phyloP scores from a whole-genome alignment of 1,140 invertebrate species.

The Campodea augens region DNA sequence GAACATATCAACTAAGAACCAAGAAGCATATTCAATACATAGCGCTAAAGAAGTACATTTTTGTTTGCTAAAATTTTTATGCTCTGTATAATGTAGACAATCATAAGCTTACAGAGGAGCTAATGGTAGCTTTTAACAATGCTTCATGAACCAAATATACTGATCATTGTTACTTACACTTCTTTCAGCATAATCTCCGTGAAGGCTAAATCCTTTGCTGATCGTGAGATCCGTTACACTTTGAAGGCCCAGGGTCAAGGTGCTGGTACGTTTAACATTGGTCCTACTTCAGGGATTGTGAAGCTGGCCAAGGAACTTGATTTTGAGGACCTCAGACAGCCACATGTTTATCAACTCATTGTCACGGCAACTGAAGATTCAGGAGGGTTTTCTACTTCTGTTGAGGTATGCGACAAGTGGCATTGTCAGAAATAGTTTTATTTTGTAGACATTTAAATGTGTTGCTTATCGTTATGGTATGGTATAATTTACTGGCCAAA shows the following conservation, averaged over 20 bases:
- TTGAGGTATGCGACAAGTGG: constrained; percentile 48
- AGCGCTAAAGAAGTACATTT: no score
- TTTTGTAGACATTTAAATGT: constrained; percentile 6
- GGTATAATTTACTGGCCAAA: neutral
- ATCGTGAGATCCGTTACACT: constrained; percentile 83
- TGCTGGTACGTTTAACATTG: constrained; percentile 86
- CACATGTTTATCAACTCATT: constrained; percentile 75
- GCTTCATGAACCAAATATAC: no score
- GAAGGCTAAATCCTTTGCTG: constrained; percentile 88
- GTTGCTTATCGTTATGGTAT: neutral
- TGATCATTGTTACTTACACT: constrained; percentile 6
- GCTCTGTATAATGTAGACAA: no score
- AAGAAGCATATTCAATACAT: no score
- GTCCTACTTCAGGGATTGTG: constrained; percentile 78
- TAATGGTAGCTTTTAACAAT: neutral
- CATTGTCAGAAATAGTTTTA: no score
- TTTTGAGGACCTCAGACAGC: constrained; percentile 81
- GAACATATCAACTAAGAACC: no score
- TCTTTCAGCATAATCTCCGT: constrained; percentile 77
- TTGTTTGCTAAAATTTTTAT: no score
- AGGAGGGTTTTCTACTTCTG: constrained; percentile 83
- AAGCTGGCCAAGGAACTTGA: constrained; percentile 86
- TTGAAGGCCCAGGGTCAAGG: constrained; percentile 83
- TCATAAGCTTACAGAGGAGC: constrained; percentile 4
- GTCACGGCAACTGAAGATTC: constrained; percentile 90